Evolutionary conservation across 2,113 vertebrate species (phyloP).

Genomic region (Boleophthalmus pectinirostris): DNA sequence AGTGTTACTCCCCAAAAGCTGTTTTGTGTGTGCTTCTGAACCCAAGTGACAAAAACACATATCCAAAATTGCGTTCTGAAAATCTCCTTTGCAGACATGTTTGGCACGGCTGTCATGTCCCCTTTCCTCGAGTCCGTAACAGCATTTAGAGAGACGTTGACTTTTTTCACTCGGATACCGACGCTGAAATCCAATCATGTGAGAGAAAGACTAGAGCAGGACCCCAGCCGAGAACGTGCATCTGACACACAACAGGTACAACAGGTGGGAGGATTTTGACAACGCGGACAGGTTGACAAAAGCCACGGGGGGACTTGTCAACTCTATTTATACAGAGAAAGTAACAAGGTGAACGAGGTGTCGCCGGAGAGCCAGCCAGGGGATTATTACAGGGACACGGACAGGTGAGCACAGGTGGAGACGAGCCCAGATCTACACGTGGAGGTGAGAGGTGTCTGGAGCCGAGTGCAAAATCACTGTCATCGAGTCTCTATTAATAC

Average conservation of each 20-base stretch:
- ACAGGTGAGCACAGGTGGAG: conserved; percentile 17
- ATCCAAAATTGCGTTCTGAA: conserved; percentile 7
- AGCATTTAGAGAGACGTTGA: neutral
- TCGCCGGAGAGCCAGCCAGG: conserved; percentile 7
- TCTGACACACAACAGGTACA: conserved; percentile 1
- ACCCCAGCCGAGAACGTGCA: neutral
- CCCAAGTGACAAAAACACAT: conserved; percentile 5
- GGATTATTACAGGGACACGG: conserved; percentile 9
- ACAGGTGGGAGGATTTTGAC: conserved; percentile 5
- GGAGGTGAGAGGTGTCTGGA: conserved; percentile 18
- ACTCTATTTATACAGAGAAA: conserved; percentile 1
- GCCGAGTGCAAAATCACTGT: neutral
- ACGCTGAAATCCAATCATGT: neutral
- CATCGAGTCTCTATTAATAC: neutral
- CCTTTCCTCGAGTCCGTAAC: conserved; percentile 1
- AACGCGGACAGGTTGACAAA: conserved; percentile 23
- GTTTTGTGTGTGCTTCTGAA: neutral
- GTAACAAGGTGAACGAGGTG: conserved; percentile 14
- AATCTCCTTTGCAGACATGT: neutral
- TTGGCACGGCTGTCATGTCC: neutral
- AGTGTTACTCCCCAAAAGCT: neutral
- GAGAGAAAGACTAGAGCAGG: neutral
- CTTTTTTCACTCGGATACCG: conserved; percentile 1
- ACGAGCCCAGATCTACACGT: conserved; percentile 5
- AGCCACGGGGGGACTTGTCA: conserved; percentile 18